phyloP scores from a whole-genome alignment of 2,797 vertebrate genomes.

The Artibeus jamaicensis region DNA sequence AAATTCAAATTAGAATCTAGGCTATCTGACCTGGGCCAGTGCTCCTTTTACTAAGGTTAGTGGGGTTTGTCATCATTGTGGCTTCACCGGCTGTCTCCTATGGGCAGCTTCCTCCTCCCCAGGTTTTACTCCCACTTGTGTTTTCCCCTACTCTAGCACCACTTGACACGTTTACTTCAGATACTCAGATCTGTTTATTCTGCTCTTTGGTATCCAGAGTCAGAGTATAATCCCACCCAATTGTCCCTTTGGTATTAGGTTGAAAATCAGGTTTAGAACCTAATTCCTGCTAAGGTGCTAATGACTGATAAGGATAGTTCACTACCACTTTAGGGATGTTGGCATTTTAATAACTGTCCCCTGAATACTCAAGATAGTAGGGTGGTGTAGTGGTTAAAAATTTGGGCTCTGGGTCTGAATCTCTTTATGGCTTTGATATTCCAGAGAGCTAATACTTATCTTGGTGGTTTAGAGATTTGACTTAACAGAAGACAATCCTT shows the following conservation, averaged over 20 bases:
- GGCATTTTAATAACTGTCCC: background rate
- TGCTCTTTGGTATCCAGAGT: background rate
- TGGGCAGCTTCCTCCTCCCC: background rate
- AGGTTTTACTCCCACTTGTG: background rate
- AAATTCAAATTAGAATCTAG: background rate
- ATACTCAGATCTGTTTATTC: background rate
- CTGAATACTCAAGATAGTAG: background rate
- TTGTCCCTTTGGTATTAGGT: background rate
- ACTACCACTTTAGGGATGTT: background rate
- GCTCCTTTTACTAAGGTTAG: background rate
- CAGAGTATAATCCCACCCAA: background rate
- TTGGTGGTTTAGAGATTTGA: background rate
- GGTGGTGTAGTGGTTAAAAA: background rate
- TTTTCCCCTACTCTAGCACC: background rate
- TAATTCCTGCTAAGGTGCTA: background rate
- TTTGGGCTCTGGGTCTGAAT: background rate
- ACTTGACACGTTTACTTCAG: background rate
- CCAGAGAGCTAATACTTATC: background rate
- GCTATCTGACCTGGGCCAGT: background rate
- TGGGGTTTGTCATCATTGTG: background rate
- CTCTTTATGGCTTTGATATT: background rate
- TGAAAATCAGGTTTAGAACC: conserved; percentile 4
- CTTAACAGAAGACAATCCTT: background rate
- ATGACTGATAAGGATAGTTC: background rate
- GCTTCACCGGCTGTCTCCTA: background rate